A percentile compares a stretch with the other conserved stretches of the same genome.
These are phyloP conservation scores for Aphyosemion australe DNA, from an alignment of 2,113 vertebrate species.

Conservation along the genomic window DNA sequence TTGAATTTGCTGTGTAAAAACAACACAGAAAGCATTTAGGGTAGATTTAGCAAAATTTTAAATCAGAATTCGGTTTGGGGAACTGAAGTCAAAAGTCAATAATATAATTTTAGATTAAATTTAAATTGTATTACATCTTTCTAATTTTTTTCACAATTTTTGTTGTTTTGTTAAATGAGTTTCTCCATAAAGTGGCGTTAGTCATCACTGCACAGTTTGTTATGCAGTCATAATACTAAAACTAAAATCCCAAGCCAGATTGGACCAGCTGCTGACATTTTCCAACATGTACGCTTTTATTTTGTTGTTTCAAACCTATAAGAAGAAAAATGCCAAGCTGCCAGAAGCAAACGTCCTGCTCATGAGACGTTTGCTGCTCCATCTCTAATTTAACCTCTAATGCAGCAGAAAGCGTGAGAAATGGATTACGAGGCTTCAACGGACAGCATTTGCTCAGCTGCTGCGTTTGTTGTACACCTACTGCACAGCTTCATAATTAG, in stretches of 20 bases:
- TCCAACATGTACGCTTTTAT: too few relatives aligned
- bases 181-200: neutral
- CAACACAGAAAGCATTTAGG: too few relatives aligned
- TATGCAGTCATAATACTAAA: neutral
- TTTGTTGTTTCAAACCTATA: too few relatives aligned
- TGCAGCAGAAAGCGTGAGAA: slow-evolving; percentile 44
- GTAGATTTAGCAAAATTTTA: neutral
- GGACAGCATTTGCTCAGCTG: slow-evolving; percentile 47
- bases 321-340: slow-evolving; percentile 2
- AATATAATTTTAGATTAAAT: neutral
- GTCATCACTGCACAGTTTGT: neutral
- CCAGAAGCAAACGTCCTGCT: slow-evolving; percentile 26
- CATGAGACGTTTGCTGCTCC: slow-evolving; percentile 17
- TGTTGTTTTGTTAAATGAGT: neutral
- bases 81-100: neutral
- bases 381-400: slow-evolving; percentile 29
- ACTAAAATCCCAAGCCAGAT: neutral
- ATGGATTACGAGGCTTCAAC: slow-evolving; percentile 47
- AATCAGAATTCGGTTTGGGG: neutral
- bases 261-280: neutral
- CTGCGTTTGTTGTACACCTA: slow-evolving; percentile 30
- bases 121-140: neutral
- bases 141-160: neutral
- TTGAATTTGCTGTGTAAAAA: slow-evolving; percentile 6
- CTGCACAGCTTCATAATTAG: slow-evolving; percentile 55